Evolutionary conservation across 2,113 vertebrate species (phyloP), one percentile per base, ranked within the genome.

Genomic region (Hystrix cristata): DNA sequence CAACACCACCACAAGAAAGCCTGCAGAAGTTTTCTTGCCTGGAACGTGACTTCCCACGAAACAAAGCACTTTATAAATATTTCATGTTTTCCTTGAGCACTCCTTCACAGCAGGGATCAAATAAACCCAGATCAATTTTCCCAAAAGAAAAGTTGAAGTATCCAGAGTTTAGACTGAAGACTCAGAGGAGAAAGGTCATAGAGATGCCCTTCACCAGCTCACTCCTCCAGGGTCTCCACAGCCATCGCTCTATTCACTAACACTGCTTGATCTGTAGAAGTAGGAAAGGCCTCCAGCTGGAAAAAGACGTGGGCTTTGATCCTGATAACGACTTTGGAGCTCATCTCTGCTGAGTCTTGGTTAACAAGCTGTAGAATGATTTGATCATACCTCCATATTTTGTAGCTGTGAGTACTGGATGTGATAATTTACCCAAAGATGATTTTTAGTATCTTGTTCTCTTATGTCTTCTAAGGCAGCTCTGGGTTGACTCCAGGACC

Each of bases 41-140:
- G 57, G 79, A 55, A 79, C 18, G 3, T 43, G 13, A 29, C 94
- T 81, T 65, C 80, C 71, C 27, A 25, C 80, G 95, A 93, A 87
- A 97, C 91, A 90, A 74, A 93, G 89, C 91, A 31, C 83, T 80
- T 89, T 59, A 46, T 95, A 25, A 81, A 95, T 87, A 91, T 89
- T 94, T 96, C 69, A 87, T 29, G 86, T 31, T 84, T 86, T 91
- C 78, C 91, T 76, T 81, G 62, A 94, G 79, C 29, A 55, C 38
- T 43, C 46, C 27, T 38, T 43, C 74, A 18, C 3, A 12, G 59
- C 0, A 83, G 64, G 71, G 81, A 95, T 95, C 92, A 55, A 60
- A 83, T 90, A 51, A n/a, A 81, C 25, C 69, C 78, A 46, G 92
- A 80, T 85, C 84, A 23, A 1, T n/a, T 97, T 95, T 95, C 95